Evolutionary conservation across 2,797 vertebrate species (phyloP).

Genomic region (Oreortyx pictus): DNA sequence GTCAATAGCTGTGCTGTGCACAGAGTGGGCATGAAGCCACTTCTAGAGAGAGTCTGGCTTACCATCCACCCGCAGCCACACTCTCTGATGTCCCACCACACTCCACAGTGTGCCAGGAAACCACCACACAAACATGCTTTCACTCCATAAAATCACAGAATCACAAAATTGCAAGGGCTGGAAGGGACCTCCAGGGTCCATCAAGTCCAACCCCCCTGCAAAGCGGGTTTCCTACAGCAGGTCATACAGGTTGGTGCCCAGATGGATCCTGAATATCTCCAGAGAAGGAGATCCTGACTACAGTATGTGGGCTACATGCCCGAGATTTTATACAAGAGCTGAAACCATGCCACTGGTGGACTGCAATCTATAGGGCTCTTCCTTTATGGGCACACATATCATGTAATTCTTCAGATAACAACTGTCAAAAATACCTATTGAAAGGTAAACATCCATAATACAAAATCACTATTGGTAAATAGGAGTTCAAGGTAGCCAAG

Average conservation of each 20-base stretch:
- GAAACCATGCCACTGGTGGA: neutral
- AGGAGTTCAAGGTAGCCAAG: neutral
- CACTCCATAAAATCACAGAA: too few species aligned
- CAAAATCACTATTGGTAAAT: accelerated
- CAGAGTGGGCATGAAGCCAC: neutral
- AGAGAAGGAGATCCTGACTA: neutral
- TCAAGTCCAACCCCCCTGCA: too few species aligned
- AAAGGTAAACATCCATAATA: neutral
- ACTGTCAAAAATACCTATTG: neutral
- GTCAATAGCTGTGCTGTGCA: neutral
- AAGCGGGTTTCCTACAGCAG: too few species aligned
- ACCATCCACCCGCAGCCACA: accelerated
- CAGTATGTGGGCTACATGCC: neutral
- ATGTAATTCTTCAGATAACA: neutral
- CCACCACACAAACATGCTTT: neutral
- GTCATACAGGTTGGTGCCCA: too few species aligned
- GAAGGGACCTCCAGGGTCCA: too few species aligned
- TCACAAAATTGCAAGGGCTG: too few species aligned
- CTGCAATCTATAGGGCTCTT: accelerated
- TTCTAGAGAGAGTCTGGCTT: neutral
- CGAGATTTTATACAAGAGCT: neutral
- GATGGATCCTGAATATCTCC: too few species aligned
- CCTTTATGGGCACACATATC: accelerated
- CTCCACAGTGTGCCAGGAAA: neutral
- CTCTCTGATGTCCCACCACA: accelerated